A percentile compares a stretch with the other conserved stretches of the same genome.
phyloP scores from a whole-genome alignment of 2,888 invertebrate genomes.

The Andrena hattorfiana region DNA sequence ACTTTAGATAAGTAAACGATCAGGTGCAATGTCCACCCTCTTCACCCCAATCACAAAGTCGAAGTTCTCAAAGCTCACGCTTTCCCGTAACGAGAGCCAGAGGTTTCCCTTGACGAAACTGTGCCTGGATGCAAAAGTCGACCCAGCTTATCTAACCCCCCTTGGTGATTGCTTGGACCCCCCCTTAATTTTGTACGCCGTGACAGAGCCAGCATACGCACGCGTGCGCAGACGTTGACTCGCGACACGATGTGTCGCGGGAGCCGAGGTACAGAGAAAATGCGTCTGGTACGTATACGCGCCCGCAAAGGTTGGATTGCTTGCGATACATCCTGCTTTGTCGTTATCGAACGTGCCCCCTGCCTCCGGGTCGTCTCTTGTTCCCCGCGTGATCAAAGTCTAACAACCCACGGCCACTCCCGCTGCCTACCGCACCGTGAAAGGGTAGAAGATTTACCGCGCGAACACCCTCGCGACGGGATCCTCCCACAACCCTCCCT shows the following conservation, averaged over 20 bases:
- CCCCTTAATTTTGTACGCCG: constrained; percentile 22
- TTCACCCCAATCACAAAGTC: not conserved
- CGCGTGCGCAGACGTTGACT: not conserved
- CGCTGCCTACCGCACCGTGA: constrained; percentile 41
- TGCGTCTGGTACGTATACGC: constrained; percentile 40
- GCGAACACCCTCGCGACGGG: constrained; percentile 36
- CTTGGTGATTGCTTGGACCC: constrained; percentile 20
- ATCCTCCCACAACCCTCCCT: constrained; percentile 15
- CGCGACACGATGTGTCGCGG: constrained; percentile 2
- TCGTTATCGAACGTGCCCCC: constrained; percentile 58
- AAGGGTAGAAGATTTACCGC: constrained; percentile 63
- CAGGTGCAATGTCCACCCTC: not conserved
- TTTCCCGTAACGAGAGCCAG: constrained; percentile 2
- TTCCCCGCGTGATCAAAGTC: constrained; percentile 65
- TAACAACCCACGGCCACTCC: constrained; percentile 36
- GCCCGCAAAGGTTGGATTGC: constrained; percentile 39
- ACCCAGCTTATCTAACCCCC: not conserved
- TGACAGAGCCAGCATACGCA: not conserved
- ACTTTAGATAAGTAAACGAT: not conserved
- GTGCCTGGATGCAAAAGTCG: not conserved
- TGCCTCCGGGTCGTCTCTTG: constrained; percentile 36
- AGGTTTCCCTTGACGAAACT: not conserved
- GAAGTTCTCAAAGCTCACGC: not conserved
- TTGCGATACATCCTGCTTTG: constrained; percentile 51
- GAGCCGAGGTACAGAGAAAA: constrained; percentile 1